Conservation (phyloP, 2,797 vertebrate species). For the Sternarchorhynchus goeldii region DNA sequence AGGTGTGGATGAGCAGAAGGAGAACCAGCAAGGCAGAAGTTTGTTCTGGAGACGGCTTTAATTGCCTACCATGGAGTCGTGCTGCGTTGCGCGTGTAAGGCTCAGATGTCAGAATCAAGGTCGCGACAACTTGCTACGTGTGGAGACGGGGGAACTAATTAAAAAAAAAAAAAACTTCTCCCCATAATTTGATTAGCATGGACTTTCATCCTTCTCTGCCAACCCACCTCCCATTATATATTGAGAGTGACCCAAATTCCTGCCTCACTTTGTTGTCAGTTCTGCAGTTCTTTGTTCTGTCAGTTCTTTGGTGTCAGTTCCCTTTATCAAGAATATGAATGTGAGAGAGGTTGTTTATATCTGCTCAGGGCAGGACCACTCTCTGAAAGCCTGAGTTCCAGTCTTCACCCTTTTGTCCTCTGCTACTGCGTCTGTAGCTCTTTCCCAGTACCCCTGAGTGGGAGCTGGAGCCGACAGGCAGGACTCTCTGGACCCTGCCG, state of each 20-base stretch:
- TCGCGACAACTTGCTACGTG: conserved; percentile 53
- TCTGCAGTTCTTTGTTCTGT: conserved; percentile 7
- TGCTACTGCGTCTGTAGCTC: conserved; percentile 34
- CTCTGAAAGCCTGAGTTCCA: not conserved
- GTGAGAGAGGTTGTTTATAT: not conserved
- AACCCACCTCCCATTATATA: conserved; percentile 47
- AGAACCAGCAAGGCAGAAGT: conserved; percentile 8
- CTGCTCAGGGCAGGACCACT: not conserved
- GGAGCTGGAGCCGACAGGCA: conserved; percentile 13
- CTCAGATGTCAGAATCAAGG: conserved; percentile 65
- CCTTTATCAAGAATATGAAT: conserved; percentile 4
- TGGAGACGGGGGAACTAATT: conserved; percentile 66
- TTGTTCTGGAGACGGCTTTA: conserved; percentile 54
- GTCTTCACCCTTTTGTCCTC: not conserved
- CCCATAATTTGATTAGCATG: conserved; percentile 68
- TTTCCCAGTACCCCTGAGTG: conserved; percentile 51
- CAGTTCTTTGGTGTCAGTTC: not conserved
- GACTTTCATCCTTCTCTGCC: conserved; percentile 66
- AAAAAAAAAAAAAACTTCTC: conserved; percentile 63
- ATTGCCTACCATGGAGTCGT: conserved; percentile 56
- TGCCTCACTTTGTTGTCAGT: conserved; percentile 41
- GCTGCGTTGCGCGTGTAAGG: conserved; percentile 20
- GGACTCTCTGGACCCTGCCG: not conserved
- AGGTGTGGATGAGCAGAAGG: conserved; percentile 6
- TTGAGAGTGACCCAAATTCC: conserved; percentile 55